phyloP scores from a whole-genome alignment of 2,888 invertebrate species.

The Phortica magna region DNA sequence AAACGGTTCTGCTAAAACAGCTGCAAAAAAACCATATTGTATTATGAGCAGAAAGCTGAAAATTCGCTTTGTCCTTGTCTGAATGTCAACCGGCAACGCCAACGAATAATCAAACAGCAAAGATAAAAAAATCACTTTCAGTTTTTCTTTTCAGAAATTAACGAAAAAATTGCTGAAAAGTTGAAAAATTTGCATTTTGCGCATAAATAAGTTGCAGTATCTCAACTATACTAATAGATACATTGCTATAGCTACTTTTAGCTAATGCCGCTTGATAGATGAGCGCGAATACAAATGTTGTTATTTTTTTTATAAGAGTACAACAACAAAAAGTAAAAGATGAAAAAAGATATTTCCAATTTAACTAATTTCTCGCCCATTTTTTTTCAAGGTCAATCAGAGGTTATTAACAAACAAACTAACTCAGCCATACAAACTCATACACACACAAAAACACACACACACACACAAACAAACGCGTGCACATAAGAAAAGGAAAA shows the following conservation, averaged over 20 bases:
- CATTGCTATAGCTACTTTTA: background rate
- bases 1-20: background rate
- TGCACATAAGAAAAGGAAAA: slow-evolving; percentile 57
- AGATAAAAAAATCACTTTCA: slow-evolving; percentile 48
- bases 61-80: slow-evolving; percentile 64
- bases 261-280: slow-evolving; percentile 26
- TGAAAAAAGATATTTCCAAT: slow-evolving; percentile 53
- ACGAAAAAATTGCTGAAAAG: background rate
- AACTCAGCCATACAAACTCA: slow-evolving; percentile 7
- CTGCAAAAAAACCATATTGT: slow-evolving; percentile 10
- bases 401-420: slow-evolving; percentile 68
- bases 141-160: slow-evolving; percentile 31
- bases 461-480: slow-evolving; percentile 26
- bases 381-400: slow-evolving; percentile 71
- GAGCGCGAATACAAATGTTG: background rate
- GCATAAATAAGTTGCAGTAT: background rate
- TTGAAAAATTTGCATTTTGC: background rate
- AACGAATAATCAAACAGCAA: background rate
- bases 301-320: background rate
- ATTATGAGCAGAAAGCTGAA: no score
- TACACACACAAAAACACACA: background rate
- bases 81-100: slow-evolving; percentile 60
- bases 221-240: background rate
- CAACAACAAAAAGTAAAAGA: background rate
- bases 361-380: slow-evolving; percentile 56